Percentiles rank a stretch among this genome's conserved stretches.
Conservation (phyloP, 1,140 invertebrate species). For the Elysia chlorotica region DNA sequence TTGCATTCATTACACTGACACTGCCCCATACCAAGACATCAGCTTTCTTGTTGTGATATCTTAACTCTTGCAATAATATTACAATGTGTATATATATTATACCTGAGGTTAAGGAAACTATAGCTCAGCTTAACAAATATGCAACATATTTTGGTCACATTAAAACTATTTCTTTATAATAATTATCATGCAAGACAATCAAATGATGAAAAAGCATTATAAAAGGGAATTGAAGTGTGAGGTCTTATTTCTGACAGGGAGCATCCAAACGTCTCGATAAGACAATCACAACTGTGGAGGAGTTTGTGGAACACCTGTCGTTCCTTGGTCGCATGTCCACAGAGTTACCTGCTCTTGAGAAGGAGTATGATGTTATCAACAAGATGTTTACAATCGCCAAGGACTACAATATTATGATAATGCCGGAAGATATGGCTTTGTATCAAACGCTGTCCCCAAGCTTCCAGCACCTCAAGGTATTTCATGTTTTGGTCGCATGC, state of each 20-base stretch:
- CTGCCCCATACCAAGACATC: too few relatives aligned
- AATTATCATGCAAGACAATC: not conserved
- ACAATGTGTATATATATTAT: too few relatives aligned
- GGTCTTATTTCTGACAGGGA: slow-evolving; percentile 40
- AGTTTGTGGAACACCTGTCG: slow-evolving; percentile 62
- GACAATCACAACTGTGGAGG: slow-evolving; percentile 55
- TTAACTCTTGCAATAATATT: too few relatives aligned
- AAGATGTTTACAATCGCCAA: slow-evolving; percentile 59
- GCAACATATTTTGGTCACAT: too few relatives aligned
- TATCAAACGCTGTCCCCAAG: slow-evolving; percentile 59
- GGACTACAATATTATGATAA: slow-evolving; percentile 51
- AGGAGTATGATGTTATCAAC: slow-evolving; percentile 51
- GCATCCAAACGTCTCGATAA: slow-evolving; percentile 58
- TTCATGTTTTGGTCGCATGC: too few relatives aligned
- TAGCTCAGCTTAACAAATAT: too few relatives aligned
- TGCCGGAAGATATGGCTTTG: slow-evolving; percentile 57
- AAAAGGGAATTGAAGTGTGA: too few relatives aligned
- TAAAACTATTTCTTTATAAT: not conserved
- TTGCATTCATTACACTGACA: too few relatives aligned
- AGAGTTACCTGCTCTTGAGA: slow-evolving; percentile 58
- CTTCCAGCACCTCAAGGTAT: slow-evolving; percentile 60
- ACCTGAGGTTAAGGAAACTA: too few relatives aligned
- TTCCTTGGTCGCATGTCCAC: slow-evolving; percentile 56
- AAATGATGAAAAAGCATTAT: too few relatives aligned
- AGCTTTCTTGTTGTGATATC: too few relatives aligned